These are phyloP conservation scores for Chiroxiphia lanceolata DNA, from an alignment of 2,797 vertebrate genomes.

Conservation along the genomic window DNA sequence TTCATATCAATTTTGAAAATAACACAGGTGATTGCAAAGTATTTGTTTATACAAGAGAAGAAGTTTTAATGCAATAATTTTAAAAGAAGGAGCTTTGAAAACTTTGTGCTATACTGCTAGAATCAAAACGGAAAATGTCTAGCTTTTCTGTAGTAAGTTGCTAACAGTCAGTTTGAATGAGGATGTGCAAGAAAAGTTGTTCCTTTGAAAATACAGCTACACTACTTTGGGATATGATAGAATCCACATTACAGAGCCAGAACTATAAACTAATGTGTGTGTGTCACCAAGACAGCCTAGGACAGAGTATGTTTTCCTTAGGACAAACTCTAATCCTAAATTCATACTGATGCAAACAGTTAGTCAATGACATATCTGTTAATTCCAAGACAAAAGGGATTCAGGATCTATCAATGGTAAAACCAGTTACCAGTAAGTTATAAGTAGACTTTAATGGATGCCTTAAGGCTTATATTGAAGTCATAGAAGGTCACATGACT, in stretches of 20 bases:
- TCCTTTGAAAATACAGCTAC: neutral
- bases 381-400: neutral
- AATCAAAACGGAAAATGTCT: neutral
- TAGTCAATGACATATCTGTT: neutral
- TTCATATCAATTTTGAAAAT: neutral
- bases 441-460: neutral
- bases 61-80: neutral
- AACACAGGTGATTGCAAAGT: neutral
- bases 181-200: neutral
- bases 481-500: neutral
- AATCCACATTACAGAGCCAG: neutral
- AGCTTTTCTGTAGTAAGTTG: neutral
- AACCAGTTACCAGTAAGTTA: neutral
- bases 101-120: neutral
- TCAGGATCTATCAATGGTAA: neutral
- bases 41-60: neutral
- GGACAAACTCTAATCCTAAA: neutral
- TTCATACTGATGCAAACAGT: neutral
- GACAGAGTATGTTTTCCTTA: neutral
- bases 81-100: neutral
- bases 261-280: neutral
- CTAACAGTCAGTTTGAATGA: neutral
- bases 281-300: neutral
- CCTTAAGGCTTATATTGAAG: neutral
- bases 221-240: neutral